A percentile compares a stretch with the other conserved stretches of the same genome.
Conservation (phyloP, 2,113 vertebrate genomes). For the Lampris incognitus region DNA sequence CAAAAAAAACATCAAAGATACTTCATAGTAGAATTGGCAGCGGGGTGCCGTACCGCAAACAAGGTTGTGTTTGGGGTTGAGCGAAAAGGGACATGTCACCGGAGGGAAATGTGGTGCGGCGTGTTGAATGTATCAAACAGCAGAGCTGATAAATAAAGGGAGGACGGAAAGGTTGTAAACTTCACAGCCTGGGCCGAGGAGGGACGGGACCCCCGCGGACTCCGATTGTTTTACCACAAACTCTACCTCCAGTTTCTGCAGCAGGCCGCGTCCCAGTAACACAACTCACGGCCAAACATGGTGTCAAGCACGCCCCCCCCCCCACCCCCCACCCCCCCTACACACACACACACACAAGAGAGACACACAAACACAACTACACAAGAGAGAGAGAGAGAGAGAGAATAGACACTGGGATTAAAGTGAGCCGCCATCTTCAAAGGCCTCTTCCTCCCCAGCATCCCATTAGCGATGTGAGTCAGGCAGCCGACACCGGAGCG, state of each 20-base stretch:
- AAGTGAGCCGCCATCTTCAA: too few species aligned
- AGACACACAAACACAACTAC: conserved; percentile 10
- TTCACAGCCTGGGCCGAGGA: conserved; percentile 69
- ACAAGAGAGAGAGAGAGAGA: not conserved
- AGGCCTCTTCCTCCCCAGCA: too few species aligned
- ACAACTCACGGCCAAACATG: conserved; percentile 6
- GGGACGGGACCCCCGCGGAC: conserved; percentile 69
- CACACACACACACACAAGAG: conserved; percentile 38
- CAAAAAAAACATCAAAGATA: conserved; percentile 67
- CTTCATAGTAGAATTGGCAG: conserved; percentile 70
- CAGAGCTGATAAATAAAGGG: conserved; percentile 75
- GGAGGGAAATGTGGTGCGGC: conserved; percentile 75
- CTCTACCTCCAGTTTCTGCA: conserved; percentile 49
- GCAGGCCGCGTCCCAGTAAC: conserved; percentile 66
- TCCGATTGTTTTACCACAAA: conserved; percentile 76
- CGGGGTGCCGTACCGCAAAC: conserved; percentile 68
- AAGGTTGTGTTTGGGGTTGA: conserved; percentile 67
- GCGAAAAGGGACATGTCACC: conserved; percentile 72
- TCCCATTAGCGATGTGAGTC: too few species aligned
- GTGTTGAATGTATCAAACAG: conserved; percentile 73
- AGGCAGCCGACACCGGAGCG: too few species aligned
- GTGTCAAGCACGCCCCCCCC: too few species aligned
- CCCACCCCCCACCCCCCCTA: too few species aligned
- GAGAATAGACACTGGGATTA: too few species aligned
- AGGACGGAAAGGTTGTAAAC: conserved; percentile 80